Evolutionary conservation across 2,888 invertebrate species (phyloP).

Genomic region (Harmothoe impar): DNA sequence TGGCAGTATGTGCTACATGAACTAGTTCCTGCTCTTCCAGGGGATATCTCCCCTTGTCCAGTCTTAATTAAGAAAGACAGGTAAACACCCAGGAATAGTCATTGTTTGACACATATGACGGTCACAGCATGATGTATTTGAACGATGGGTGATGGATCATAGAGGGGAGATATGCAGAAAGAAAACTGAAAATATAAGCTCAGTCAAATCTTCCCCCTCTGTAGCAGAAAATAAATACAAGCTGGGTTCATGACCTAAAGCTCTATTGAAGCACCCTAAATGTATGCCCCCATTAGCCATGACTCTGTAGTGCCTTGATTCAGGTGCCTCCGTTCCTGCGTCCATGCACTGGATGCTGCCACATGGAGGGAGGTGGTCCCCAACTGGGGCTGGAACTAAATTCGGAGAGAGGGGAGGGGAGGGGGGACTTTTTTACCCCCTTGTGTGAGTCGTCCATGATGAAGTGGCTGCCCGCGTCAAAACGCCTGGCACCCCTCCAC

Average conservation of each 20-base stretch:
- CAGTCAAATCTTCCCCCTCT: background rate
- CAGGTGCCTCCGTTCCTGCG: background rate
- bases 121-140: too few relatives aligned
- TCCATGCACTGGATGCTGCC: background rate
- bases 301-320: background rate
- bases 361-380: background rate
- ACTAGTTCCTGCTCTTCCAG: too few relatives aligned
- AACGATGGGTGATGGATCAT: too few relatives aligned
- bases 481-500: background rate
- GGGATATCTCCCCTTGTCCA: too few relatives aligned
- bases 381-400: background rate
- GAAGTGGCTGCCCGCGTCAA: background rate
- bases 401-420: background rate
- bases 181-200: too few relatives aligned
- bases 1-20: background rate
- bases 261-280: too few relatives aligned
- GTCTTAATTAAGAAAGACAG: too few relatives aligned
- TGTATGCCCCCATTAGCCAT: background rate
- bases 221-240: background rate
- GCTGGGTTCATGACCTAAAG: constrained; percentile 7
- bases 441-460: constrained; percentile 11
- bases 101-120: too few relatives aligned
- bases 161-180: too few relatives aligned
- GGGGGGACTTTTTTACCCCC: background rate
- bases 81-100: too few relatives aligned